Evolutionary conservation across 2,888 invertebrate species (phyloP).

Genomic region (Spodoptera picta): DNA sequence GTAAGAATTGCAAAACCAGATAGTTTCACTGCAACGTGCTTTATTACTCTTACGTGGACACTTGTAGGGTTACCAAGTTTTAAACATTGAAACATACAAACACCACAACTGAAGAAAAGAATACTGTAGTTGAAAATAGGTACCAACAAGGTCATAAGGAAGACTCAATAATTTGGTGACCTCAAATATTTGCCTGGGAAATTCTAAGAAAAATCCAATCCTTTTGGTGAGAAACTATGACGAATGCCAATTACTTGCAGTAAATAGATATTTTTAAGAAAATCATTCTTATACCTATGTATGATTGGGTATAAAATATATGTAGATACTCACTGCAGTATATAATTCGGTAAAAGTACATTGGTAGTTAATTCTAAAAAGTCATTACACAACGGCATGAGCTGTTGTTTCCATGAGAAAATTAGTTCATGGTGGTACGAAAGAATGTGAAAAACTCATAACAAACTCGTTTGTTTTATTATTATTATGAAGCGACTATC

Average conservation of each 20-base stretch:
- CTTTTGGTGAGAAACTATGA: conserved; percentile 16
- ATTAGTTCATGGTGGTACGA: no score
- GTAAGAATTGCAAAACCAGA: conserved; percentile 57
- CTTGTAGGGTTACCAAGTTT: conserved; percentile 42
- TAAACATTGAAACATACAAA: background rate
- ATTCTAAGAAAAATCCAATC: conserved; percentile 8
- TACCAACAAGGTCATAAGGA: background rate
- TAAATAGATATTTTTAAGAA: conserved; percentile 35
- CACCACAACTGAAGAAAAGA: no score
- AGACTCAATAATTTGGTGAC: background rate
- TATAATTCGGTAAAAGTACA: conserved; percentile 27
- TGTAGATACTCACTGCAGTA: conserved; percentile 8
- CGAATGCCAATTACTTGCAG: conserved; percentile 24
- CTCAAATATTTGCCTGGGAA: conserved; percentile 18
- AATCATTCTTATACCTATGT: conserved; percentile 8
- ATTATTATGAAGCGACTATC: no score
- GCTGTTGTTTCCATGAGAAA: no score
- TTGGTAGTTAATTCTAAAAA: conserved; percentile 8
- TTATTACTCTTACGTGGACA: conserved; percentile 56
- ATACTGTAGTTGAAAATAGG: background rate
- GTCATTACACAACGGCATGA: conserved; percentile 4
- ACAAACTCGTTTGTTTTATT: no score
- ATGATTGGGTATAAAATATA: background rate
- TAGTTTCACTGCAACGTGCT: conserved; percentile 49
- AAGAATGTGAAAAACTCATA: no score